Evolutionary conservation across 2,888 invertebrate genomes (phyloP).

Genomic region (Caenorhabditis afra): DNA sequence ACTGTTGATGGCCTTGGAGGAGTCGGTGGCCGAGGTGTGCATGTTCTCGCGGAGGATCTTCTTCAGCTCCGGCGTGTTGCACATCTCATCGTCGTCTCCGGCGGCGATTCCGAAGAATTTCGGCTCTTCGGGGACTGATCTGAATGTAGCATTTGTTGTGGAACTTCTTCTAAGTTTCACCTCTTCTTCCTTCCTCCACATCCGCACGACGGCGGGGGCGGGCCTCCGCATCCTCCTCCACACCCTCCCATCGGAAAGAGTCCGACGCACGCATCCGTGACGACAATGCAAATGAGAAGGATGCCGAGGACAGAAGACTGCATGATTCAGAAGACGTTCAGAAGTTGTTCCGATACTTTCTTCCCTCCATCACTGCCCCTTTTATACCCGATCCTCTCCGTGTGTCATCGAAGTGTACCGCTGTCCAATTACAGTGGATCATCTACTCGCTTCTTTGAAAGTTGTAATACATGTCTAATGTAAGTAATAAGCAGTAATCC

Average conservation of each 20-base stretch:
- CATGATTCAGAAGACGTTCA: constrained; percentile 11
- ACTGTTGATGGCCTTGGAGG: constrained; percentile 34
- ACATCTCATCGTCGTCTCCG: constrained; percentile 24
- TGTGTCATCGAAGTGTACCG: not conserved
- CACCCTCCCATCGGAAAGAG: constrained; percentile 55
- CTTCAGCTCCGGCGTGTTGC: constrained; percentile 50
- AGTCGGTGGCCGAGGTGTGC: constrained; percentile 18
- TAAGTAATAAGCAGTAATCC: too few relatives aligned
- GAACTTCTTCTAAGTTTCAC: not conserved
- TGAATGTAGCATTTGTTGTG: not conserved
- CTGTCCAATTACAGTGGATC: not conserved
- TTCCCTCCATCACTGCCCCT: too few relatives aligned
- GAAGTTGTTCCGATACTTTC: too few relatives aligned
- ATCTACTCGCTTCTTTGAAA: not conserved
- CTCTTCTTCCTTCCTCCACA: constrained; percentile 56
- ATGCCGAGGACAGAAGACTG: constrained; percentile 37
- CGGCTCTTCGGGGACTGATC: constrained; percentile 43
- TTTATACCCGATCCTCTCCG: not conserved
- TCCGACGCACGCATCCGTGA: constrained; percentile 52
- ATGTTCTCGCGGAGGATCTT: constrained; percentile 50
- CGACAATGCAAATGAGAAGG: constrained; percentile 30
- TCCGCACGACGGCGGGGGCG: constrained; percentile 59
- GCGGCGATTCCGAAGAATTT: constrained; percentile 38
- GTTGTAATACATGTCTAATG: too few relatives aligned
- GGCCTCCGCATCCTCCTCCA: constrained; percentile 54